phyloP scores from a whole-genome alignment of 64 coral and sea anemone genomes.

The Pocillopora damicornis region DNA sequence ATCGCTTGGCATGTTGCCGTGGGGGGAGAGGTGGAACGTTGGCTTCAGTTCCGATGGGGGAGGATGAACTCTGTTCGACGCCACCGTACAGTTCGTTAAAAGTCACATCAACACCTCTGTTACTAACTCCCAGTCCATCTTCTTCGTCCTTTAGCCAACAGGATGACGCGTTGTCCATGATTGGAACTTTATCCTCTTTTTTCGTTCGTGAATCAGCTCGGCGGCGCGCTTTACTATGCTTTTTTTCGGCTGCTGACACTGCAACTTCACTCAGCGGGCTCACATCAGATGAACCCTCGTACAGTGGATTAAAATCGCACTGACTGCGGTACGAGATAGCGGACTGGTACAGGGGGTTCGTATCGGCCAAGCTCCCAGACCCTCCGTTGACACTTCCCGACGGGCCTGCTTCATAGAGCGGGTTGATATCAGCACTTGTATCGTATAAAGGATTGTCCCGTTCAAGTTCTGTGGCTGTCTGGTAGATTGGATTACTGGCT shows the following conservation, averaged over 20 bases:
- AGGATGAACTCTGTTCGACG: neutral
- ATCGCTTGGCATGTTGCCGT: neutral
- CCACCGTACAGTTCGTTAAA: conserved; percentile 8
- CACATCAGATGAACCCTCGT: conserved; percentile 6
- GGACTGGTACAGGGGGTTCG: conserved; percentile 42
- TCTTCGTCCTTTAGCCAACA: neutral
- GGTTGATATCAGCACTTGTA: neutral
- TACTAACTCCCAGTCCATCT: neutral
- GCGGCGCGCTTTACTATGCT: neutral
- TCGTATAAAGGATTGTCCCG: neutral
- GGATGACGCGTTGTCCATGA: neutral
- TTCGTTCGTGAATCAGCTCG: conserved; percentile 14
- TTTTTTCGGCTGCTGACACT: neutral
- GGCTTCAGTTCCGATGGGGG: neutral
- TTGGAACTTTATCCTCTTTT: conserved; percentile 26
- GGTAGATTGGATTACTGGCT: conserved; percentile 27
- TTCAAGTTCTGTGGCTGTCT: neutral
- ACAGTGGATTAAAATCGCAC: conserved; percentile 17
- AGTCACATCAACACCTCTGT: neutral
- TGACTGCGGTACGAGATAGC: neutral
- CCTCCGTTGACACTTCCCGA: neutral
- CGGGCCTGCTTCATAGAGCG: conserved; percentile 17
- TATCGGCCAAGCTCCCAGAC: neutral
- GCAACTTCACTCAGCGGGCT: conserved; percentile 32
- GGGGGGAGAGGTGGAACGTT: neutral